A percentile compares a stretch with the other conserved stretches of the same genome.
phyloP scores from a whole-genome alignment of 2,113 vertebrate species.

The Eubucco bourcierii region DNA sequence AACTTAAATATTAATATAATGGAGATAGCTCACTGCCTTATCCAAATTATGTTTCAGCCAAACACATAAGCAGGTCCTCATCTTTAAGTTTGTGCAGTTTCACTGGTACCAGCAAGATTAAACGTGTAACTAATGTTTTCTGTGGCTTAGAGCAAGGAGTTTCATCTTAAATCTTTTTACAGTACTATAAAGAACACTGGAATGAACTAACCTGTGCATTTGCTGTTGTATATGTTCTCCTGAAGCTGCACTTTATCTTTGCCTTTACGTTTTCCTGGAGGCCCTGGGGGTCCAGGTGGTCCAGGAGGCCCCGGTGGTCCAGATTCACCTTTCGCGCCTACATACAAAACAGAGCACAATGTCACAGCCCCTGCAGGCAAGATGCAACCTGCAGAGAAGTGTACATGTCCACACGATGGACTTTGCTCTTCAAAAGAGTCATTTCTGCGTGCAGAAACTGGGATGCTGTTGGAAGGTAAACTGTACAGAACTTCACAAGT shows the following conservation, averaged over 20 bases:
- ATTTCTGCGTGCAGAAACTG: neutral
- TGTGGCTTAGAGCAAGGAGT: neutral
- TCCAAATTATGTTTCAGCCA: neutral
- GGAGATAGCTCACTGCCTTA: neutral
- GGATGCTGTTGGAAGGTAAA: neutral
- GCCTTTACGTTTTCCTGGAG: constrained; percentile 76
- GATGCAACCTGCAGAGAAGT: neutral
- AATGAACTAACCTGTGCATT: constrained; percentile 58
- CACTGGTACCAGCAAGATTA: neutral
- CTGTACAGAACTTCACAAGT: neutral
- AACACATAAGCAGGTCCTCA: neutral
- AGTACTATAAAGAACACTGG: neutral
- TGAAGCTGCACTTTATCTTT: constrained; percentile 75
- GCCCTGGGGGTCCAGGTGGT: constrained; percentile 75
- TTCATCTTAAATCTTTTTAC: neutral
- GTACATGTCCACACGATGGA: accelerated
- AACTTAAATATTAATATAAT: neutral
- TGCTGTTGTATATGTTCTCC: constrained; percentile 48
- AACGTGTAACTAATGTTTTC: neutral
- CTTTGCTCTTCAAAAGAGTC: neutral
- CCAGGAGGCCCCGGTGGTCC: constrained; percentile 74
- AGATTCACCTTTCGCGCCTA: constrained; percentile 79
- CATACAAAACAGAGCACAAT: neutral
- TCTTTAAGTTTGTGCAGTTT: neutral
- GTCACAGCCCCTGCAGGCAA: neutral